Percentiles rank a stretch among this genome's conserved stretches.
These are phyloP conservation scores for Bibio marci DNA, from an alignment of 2,888 invertebrate genomes.

Conservation along the genomic window DNA sequence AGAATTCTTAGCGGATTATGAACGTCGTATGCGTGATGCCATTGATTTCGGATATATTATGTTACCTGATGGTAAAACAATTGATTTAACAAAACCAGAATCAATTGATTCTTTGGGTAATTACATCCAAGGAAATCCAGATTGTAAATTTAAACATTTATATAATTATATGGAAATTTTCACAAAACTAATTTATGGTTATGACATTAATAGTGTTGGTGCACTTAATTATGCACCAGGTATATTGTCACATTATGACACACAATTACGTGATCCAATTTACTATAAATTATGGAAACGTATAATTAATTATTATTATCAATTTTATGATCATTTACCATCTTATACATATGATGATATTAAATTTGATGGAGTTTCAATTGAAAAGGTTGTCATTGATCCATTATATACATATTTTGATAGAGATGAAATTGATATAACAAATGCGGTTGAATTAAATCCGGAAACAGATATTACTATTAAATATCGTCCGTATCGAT, in stretches of 20 bases:
- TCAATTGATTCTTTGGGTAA: conserved; percentile 46
- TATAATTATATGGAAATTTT: conserved; percentile 40
- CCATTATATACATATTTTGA: conserved; percentile 49
- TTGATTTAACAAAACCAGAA: conserved; percentile 41
- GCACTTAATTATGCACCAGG: conserved; percentile 30
- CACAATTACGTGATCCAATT: conserved; percentile 52
- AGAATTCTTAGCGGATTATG: conserved; percentile 19
- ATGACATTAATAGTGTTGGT: conserved; percentile 12
- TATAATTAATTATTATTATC: conserved; percentile 35
- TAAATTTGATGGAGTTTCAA: conserved; percentile 39
- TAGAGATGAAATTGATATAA: conserved; percentile 42
- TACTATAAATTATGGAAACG: conserved; percentile 53
- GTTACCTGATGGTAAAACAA: conserved; percentile 32
- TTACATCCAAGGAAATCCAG: conserved; percentile 44
- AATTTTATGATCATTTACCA: conserved; percentile 40
- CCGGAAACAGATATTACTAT: conserved; percentile 25
- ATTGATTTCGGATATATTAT: conserved; percentile 32
- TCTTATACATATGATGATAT: conserved; percentile 44
- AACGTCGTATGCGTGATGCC: conserved; percentile 31
- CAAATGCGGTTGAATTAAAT: conserved; percentile 37
- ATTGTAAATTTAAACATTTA: conserved; percentile 38
- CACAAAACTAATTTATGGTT: conserved; percentile 41
- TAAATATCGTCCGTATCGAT: conserved; percentile 39
- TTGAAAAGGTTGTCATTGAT: conserved; percentile 39
- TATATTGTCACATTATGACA: conserved; percentile 42